Conservation (phyloP, 1,140 invertebrate genomes). For the Panagrolaimus sp. region DNA sequence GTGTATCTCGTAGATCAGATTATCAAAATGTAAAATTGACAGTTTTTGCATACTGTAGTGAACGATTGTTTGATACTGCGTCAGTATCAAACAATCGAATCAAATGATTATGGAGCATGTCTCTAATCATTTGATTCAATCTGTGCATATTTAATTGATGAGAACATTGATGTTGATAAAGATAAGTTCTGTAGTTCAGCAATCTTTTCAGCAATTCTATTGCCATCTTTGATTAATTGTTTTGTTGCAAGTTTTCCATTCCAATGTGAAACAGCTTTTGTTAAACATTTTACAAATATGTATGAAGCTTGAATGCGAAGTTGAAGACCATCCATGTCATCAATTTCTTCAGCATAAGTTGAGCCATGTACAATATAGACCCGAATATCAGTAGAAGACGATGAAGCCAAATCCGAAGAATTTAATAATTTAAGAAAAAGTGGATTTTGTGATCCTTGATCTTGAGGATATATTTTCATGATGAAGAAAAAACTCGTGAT, state of each 20-base stretch:
- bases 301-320: background rate
- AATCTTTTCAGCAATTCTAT: background rate
- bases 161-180: background rate
- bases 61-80: constrained; percentile 22
- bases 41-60: background rate
- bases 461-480: no score
- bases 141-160: background rate
- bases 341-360: background rate
- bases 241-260: background rate
- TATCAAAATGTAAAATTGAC: constrained; percentile 33
- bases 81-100: constrained; percentile 28
- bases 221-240: background rate
- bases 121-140: constrained; percentile 15
- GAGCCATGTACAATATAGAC: background rate
- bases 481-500: no score
- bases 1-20: constrained; percentile 26
- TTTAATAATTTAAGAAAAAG: constrained; percentile 31
- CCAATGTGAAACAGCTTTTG: background rate
- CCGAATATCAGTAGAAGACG: background rate
- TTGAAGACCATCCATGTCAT: background rate
- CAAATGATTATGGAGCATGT: constrained; percentile 21
- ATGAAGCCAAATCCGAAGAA: background rate
- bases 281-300: no score
- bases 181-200: background rate
- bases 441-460: constrained; percentile 33